phyloP scores from a whole-genome alignment of 53 echinoderm and acorn worm species.

The Stichopus horrens region DNA sequence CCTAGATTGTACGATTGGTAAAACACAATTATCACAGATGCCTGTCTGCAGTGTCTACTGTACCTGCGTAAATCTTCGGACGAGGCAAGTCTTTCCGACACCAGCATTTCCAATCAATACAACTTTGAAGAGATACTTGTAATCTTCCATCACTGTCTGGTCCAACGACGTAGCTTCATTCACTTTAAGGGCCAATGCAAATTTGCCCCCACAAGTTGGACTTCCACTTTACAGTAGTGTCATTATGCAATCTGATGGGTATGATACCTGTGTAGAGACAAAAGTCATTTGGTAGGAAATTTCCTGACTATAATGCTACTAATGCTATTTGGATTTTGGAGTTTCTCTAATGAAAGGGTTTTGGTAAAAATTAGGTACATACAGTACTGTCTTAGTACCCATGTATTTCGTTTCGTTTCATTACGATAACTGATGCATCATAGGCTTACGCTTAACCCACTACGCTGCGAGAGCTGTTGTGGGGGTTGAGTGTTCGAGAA shows the following conservation, averaged over 20 bases:
- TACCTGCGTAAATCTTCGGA: conserved; percentile 96
- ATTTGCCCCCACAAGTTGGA: not conserved
- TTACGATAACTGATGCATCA: no score
- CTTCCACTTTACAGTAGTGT: not conserved
- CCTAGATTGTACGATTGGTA: not conserved
- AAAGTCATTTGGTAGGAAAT: no score
- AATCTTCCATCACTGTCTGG: conserved; percentile 76
- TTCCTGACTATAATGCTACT: no score
- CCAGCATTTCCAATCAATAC: conserved; percentile 98
- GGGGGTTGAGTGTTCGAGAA: no score
- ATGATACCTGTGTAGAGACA: no score
- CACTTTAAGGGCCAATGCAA: not conserved
- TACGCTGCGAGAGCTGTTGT: no score
- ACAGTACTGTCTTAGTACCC: no score
- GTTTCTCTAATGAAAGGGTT: no score
- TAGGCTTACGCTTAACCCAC: no score
- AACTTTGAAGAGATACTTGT: conserved; percentile 95
- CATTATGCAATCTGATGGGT: not conserved
- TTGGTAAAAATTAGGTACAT: no score
- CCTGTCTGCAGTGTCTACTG: not conserved
- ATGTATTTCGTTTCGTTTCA: no score
- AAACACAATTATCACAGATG: not conserved
- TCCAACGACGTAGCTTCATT: not conserved
- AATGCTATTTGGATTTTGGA: no score
- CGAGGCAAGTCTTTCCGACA: conserved; percentile 95